phyloP scores from a whole-genome alignment of 1,140 invertebrate genomes.

The Bombyx mandarina region DNA sequence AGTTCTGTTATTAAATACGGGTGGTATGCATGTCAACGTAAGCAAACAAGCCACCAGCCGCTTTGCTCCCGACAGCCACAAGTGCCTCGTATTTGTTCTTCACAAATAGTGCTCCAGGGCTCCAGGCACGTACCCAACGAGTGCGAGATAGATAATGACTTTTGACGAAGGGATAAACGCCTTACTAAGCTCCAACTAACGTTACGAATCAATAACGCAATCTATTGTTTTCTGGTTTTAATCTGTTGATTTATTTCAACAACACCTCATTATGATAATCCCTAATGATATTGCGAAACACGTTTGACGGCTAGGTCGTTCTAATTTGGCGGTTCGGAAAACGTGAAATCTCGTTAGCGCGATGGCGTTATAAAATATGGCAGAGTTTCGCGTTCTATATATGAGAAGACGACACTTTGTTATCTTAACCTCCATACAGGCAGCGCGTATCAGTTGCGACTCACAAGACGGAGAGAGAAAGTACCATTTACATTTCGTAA shows the following conservation, averaged over 20 bases:
- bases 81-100: conserved; percentile 51
- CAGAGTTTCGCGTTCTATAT: conserved; percentile 23
- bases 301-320: too few species aligned
- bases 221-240: too few species aligned
- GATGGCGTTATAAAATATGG: conserved; percentile 15
- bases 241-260: too few species aligned
- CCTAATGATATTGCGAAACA: too few species aligned
- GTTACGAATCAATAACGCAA: too few species aligned
- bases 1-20: conserved; percentile 29
- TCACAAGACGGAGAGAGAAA: conserved; percentile 46
- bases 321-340: too few species aligned
- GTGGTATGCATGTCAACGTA: conserved; percentile 56
- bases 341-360: too few species aligned
- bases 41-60: conserved; percentile 40
- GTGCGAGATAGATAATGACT: conserved; percentile 39
- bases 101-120: conserved; percentile 48
- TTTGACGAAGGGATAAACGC: conserved; percentile 29
- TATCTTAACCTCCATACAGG: conserved; percentile 61
- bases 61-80: conserved; percentile 37
- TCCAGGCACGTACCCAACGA: conserved; percentile 37
- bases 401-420: conserved; percentile 42
- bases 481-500: conserved; percentile 52
- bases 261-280: too few species aligned
- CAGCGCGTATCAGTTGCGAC: conserved; percentile 35
- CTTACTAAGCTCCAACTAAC: background rate